Base-by-base conservation (phyloP, 2,113 vertebrate species). In the Poeciliopsis occidentalis region DNA sequence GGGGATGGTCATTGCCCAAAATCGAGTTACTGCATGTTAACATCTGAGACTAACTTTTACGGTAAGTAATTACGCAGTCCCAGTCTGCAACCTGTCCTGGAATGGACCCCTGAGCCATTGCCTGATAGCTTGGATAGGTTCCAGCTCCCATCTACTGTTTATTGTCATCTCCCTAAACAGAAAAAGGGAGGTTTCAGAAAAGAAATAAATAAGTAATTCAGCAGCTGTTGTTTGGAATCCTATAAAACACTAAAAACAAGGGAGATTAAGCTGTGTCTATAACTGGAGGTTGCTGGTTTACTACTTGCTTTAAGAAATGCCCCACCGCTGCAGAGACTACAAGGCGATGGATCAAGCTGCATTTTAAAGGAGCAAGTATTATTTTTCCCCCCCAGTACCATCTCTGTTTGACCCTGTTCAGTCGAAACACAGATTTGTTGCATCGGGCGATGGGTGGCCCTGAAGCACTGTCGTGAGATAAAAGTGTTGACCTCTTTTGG, bases 361-460 rank as follows among this genome's bases (percentile, higher is more conserved):
- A 27, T 24, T 75, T 17, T 44, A 73, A 76, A 79, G 63, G 8
- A 61, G 44, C 31, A 72, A 67, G 81, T 70, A 73, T 71, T 24
- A 30, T 83, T 32, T 72, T 69, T 64, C 57, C 54, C 63, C 54
- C 67, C 61, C 64, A 60, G 39, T 84, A 60, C 76, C 73, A 27
- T 87, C 64, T 69, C 39, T 67, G 11, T 83, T 79, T 87, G 87
- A 90, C 87, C 90, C 76, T 68, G 84, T 88, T 92, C 81, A 85
- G 75, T 90, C 87, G 41, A 12, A 67, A 77, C 60, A 57, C 64
- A 44, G 61, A 68, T 75, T 62, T 78, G 31, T 19, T 26, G 27
- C 32, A 57, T 24, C 24, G 54, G 77, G 39, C 11, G 19, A 5
- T 24, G 47, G 67, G 64, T 24, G 74, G 80, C 85, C 85, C 41